These are phyloP conservation scores for Hyperopisus bebe DNA, from an alignment of 2,113 vertebrate genomes.

Conservation along the genomic window DNA sequence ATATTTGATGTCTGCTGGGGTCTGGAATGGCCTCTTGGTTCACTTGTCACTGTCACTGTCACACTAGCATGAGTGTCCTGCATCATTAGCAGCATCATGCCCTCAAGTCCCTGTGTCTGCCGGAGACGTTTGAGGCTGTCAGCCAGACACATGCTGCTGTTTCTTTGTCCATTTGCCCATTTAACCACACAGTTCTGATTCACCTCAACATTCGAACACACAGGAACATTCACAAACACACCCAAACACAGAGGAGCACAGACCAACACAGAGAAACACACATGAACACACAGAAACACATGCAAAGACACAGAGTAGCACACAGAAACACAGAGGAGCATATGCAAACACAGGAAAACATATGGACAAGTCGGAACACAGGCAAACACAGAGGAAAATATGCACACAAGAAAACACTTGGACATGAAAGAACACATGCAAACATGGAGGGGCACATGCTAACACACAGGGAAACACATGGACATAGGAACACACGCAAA, in stretches of 20 bases:
- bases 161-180: background rate
- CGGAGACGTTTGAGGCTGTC: background rate
- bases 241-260: background rate
- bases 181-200: background rate
- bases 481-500: background rate
- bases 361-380: background rate
- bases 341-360: too few relatives aligned
- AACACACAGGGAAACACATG: background rate
- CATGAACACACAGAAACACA: background rate
- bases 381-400: background rate
- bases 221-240: background rate
- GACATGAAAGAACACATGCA: background rate
- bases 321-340: background rate
- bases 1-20: background rate
- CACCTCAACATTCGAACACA: background rate
- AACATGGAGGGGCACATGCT: background rate
- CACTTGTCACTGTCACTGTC: background rate
- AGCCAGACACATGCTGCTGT: background rate
- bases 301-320: background rate
- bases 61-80: background rate
- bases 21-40: background rate
- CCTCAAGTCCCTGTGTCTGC: background rate
- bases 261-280: background rate
- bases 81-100: background rate
- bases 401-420: background rate